These are phyloP conservation scores for Rhyzopertha dominica DNA, from an alignment of 1,140 invertebrate species.

Conservation along the genomic window DNA sequence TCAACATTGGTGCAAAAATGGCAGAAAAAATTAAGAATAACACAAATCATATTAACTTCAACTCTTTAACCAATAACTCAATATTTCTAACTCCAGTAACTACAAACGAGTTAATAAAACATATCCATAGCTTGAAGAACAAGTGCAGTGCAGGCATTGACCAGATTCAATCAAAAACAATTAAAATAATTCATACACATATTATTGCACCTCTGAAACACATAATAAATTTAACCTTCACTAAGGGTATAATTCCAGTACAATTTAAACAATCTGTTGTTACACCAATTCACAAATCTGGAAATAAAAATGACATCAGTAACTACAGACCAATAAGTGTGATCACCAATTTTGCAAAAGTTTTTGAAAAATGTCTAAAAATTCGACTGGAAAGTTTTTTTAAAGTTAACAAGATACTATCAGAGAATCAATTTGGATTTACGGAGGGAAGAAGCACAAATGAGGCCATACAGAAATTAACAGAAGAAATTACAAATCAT, in stretches of 20 bases:
- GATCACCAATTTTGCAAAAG: background rate
- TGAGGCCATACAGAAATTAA: background rate
- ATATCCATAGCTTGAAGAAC: background rate
- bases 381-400: slow-evolving; percentile 3
- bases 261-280: background rate
- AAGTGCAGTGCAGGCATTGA: background rate
- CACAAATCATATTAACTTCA: no score
- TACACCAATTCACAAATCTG: slow-evolving; percentile 4
- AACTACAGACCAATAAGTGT: slow-evolving; percentile 1
- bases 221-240: slow-evolving; percentile 1
- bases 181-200: background rate
- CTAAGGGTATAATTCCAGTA: background rate
- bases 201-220: background rate
- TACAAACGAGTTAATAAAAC: background rate
- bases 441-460: background rate
- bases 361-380: slow-evolving; percentile 7
- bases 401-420: background rate
- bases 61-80: slow-evolving; percentile 2
- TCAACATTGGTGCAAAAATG: no score
- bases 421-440: slow-evolving; percentile 6
- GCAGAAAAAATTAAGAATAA: no score
- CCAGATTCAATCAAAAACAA: background rate
- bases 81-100: background rate
- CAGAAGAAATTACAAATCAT: slow-evolving; percentile 3
- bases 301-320: background rate